Conservation (phyloP, 2,797 vertebrate genomes). For the Gobionotothen gibberifrons region DNA sequence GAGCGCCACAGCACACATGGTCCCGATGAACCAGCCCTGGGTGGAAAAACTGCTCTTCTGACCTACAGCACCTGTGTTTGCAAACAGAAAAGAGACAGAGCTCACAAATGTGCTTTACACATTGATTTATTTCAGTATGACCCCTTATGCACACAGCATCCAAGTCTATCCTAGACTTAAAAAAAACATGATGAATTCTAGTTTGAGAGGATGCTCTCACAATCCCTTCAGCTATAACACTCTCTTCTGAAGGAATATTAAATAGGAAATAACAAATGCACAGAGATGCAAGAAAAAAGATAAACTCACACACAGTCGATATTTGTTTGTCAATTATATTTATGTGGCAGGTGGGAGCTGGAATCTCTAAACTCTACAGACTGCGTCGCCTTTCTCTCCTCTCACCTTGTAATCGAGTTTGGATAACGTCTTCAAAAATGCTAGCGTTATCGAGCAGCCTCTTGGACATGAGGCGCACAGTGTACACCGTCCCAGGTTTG, state of each 20-base stretch:
- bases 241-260: constrained; percentile 41
- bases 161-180: constrained; percentile 44
- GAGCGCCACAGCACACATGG: constrained; percentile 91
- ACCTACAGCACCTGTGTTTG: constrained; percentile 78
- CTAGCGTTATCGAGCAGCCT: constrained; percentile 91
- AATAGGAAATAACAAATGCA: constrained; percentile 23
- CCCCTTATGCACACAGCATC: constrained; percentile 28
- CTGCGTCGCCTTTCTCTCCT: constrained; percentile 28
- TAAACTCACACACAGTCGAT: constrained; percentile 20
- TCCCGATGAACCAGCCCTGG: constrained; percentile 91
- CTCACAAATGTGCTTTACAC: constrained; percentile 22
- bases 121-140: constrained; percentile 4
- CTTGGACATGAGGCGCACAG: constrained; percentile 92
- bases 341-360: constrained; percentile 5
- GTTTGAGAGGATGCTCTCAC: constrained; percentile 44
- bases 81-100: constrained; percentile 27
- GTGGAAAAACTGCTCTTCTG: constrained; percentile 80
- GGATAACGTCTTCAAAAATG: constrained; percentile 96
- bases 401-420: constrained; percentile 94
- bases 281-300: constrained; percentile 20
- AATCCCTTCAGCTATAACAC: constrained; percentile 41
- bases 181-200: constrained; percentile 35
- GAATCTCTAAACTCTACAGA: constrained; percentile 44
- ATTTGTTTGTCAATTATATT: constrained; percentile 5
- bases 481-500: constrained; percentile 89